Base-by-base conservation (phyloP, 2,888 invertebrate species). In the Oconnorella tubifera region DNA sequence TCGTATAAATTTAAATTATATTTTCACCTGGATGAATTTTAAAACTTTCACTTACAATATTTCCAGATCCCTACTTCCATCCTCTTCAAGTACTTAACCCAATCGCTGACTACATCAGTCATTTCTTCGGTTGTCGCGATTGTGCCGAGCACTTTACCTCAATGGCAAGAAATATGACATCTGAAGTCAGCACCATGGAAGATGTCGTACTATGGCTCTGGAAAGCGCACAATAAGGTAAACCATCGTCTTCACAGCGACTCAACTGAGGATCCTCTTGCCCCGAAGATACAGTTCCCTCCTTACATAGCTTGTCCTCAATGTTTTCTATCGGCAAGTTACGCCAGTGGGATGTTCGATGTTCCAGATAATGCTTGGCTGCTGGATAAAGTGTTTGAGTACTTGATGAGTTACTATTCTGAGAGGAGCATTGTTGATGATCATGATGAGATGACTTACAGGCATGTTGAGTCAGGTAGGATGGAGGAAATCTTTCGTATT, bases 91-190 rank as follows among this genome's bases (percentile, higher is more conserved):
- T 93, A 1, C 82, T 97, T 2, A 85, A 86, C 73, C 89, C 90
- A 0, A 91, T 98, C 86, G 87, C 90, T 76, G 91, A 89, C 0
- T 98, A 93, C 80, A 87, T 98, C 23, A 89, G 89, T 76, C 80
- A 92, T 80, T 99, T 93, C 84, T 95, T 99, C 82, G 92, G 95
- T 1, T 99, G 99, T 79, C 86, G 88, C 1, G 90, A 92, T 65
- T 99, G 98, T 80, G 86, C 91, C 0, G 82, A 88, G 74, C 94
- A 99, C 84, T 99, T 99, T 80, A 85, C 89, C 78, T 85, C 87
- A 66, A 93, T 94, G 92, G 89, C 94, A 32, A 81, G 83, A 1
- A 85, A 86, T 66, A 86, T 89, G 40, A 85, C 89, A 19, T 4
- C 23, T 1, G 62, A 60, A 27, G 50, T 55, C 1, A 19, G 28